Base-by-base conservation (phyloP, 1,140 invertebrate genomes). In the Drosophila parabipectinata region DNA sequence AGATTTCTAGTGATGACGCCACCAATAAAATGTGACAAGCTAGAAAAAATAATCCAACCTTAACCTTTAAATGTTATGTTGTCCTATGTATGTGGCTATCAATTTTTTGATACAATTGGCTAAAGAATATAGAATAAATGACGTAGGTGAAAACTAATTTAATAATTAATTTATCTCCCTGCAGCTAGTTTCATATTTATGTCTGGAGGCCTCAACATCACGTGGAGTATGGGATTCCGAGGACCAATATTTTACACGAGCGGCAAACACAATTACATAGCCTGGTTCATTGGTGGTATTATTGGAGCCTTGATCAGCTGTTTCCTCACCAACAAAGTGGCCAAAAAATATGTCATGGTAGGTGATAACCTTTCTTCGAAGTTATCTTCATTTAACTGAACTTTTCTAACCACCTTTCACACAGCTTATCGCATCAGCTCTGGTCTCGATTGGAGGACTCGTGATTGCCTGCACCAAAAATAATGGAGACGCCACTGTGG, bases 171-270 rank as follows among this genome's bases (percentile, higher is more conserved):
- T 39, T 57, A 26, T 15, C 32, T 47, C 10, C 15, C 15, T 21
- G 1, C 44, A 87, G 82, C 78, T 68, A 28, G 51, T 1, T 52
- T 89, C 4, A 84, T 87, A 56, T 87, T 87, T 45, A 0, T 88
- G 0, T 88, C 83, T 9, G 83, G 83, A 47, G 83, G 83, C 26
- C 71, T 88, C 79, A 87, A 83, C 28, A 88, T 87, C 8, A 90
- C 89, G 28, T 91, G 82, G 79, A 62, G 77, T 52, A 15, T 72
- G 9, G 82, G 82, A 1, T 82, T 82, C 30, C 71, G 48, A 14
- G 57, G 10, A n/a, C 5, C 5, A 2, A 44, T 14, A 0, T 2
- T 0, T 3, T 58, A 50, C 7, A 0, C 0, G 0, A 0, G 21
- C 3, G 18, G 26, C 28, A 5, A 47, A 6, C 80, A 89, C 7